These are phyloP conservation scores for Tricholauxania praeusta DNA, from an alignment of 2,888 invertebrate genomes.

Conservation along the genomic window DNA sequence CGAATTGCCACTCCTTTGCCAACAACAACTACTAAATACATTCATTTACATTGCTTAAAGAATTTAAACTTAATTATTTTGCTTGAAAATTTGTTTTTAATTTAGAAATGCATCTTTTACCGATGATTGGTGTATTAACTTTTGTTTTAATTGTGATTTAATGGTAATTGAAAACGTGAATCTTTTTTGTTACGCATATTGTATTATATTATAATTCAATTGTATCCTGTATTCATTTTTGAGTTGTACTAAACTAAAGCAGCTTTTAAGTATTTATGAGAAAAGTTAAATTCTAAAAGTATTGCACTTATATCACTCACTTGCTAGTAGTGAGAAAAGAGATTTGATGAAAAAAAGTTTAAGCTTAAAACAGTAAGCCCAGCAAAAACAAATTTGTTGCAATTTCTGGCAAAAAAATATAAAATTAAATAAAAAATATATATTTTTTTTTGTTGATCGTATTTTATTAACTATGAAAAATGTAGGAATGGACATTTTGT, in stretches of 20 bases:
- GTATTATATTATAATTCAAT: neutral
- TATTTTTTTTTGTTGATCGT: no score
- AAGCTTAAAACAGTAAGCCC: no score
- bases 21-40: conserved; percentile 95
- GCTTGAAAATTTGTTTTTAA: conserved; percentile 9
- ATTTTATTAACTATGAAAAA: no score
- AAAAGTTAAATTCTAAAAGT: no score
- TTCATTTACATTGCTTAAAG: conserved; percentile 96
- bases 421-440: no score
- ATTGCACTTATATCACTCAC: no score
- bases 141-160: conserved; percentile 19
- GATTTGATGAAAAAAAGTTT: no score
- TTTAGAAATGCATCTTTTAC: neutral
- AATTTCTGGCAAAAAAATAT: no score
- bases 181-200: neutral
- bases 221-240: conserved; percentile 1
- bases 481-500: no score
- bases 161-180: conserved; percentile 18
- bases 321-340: no score
- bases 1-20: conserved; percentile 98
- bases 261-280: conserved; percentile 7
- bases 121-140: neutral
- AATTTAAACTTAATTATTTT: conserved; percentile 10
- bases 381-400: no score
- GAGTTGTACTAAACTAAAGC: neutral